A percentile compares a stretch with the other conserved stretches of the same genome.
These are phyloP conservation scores for Mystacides longicornis DNA, from an alignment of 2,888 invertebrate genomes.

Conservation along the genomic window DNA sequence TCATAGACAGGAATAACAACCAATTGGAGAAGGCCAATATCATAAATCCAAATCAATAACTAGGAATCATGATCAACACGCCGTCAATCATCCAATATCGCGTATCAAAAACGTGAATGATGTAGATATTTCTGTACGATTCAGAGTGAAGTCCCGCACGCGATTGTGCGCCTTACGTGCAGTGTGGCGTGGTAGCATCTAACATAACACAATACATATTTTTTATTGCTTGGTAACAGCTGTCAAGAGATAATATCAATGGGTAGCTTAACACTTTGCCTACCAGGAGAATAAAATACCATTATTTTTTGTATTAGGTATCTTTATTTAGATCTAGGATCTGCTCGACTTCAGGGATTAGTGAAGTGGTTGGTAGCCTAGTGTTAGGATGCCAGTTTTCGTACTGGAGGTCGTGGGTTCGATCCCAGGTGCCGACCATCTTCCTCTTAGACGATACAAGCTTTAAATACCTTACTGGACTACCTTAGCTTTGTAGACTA, in stretches of 20 bases:
- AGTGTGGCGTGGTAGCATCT: neutral
- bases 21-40: constrained; percentile 18
- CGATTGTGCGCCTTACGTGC: neutral
- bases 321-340: too few relatives aligned
- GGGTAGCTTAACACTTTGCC: constrained; percentile 14
- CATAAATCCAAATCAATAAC: neutral
- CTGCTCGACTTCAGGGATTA: too few relatives aligned
- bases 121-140: neutral
- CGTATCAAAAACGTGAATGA: neutral
- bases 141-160: neutral
- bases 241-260: constrained; percentile 15
- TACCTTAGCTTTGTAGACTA: too few relatives aligned
- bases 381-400: too few relatives aligned
- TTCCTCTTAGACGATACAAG: too few relatives aligned
- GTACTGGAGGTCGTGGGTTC: too few relatives aligned
- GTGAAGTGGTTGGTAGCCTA: too few relatives aligned
- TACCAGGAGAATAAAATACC: too few relatives aligned
- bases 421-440: too few relatives aligned
- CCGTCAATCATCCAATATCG: constrained; percentile 1
- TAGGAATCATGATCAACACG: neutral
- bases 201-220: constrained; percentile 4
- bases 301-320: too few relatives aligned
- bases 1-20: constrained; percentile 11
- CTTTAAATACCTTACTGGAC: too few relatives aligned
- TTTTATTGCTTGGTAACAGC: constrained; percentile 19